These are phyloP conservation scores for Sinonovacula constricta DNA, from an alignment of 1,140 invertebrate species.

Conservation along the genomic window DNA sequence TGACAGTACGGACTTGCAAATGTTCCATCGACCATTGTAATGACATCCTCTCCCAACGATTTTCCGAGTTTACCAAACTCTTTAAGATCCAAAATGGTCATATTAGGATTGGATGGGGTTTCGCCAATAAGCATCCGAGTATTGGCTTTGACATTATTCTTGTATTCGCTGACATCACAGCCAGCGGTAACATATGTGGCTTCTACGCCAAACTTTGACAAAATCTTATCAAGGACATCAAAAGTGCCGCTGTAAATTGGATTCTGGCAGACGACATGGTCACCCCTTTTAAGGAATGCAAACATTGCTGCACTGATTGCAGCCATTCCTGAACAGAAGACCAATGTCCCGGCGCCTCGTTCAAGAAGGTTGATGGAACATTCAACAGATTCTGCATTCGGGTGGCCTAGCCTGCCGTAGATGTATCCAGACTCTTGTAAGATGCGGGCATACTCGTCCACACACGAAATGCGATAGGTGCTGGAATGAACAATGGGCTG, in stretches of 20 bases:
- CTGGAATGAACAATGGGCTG: constrained; percentile 70
- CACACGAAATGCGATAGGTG: constrained; percentile 65
- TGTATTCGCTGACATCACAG: constrained; percentile 82
- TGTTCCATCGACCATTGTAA: constrained; percentile 96
- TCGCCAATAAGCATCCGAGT: constrained; percentile 98
- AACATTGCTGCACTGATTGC: constrained; percentile 87
- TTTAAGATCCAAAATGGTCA: constrained; percentile 93
- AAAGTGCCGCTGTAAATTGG: constrained; percentile 58
- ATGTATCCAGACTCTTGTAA: constrained; percentile 70
- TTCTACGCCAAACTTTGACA: constrained; percentile 84
- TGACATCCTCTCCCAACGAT: constrained; percentile 82
- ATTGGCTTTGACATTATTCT: constrained; percentile 86
- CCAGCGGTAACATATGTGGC: constrained; percentile 88
- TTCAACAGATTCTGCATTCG: constrained; percentile 92
- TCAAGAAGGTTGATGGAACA: constrained; percentile 93
- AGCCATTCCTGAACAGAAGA: constrained; percentile 94
- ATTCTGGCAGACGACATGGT: constrained; percentile 88
- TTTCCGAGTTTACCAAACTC: constrained; percentile 84
- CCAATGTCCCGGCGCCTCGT: constrained; percentile 87
- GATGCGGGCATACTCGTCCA: constrained; percentile 67
- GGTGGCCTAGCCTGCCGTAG: constrained; percentile 95
- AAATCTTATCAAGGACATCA: constrained; percentile 57
- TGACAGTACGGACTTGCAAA: constrained; percentile 96
- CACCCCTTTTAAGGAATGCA: constrained; percentile 88
- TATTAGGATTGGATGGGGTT: constrained; percentile 95